Evolutionary conservation across 2,113 vertebrate species (phyloP).

Genomic region (Dinomys branickii): DNA sequence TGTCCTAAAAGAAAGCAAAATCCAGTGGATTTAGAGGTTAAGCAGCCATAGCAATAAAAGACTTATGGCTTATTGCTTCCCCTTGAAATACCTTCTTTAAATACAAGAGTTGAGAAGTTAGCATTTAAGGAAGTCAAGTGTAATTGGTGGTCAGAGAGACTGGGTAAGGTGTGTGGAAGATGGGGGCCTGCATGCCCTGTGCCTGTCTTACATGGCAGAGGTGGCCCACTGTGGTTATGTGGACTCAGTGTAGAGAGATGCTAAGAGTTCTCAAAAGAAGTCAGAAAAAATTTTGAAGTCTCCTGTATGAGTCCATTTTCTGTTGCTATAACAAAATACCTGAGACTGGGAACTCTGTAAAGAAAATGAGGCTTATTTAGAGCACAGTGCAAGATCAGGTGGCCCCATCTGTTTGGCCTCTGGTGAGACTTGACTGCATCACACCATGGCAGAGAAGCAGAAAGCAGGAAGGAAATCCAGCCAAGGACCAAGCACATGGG

Average conservation of each 20-base stretch:
- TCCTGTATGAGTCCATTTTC: background rate
- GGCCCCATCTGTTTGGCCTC: background rate
- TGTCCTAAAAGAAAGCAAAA: slow-evolving; percentile 5
- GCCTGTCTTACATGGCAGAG: background rate
- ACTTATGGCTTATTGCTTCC: background rate
- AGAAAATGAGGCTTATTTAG: background rate
- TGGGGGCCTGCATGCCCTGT: fast-evolving
- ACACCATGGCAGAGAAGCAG: background rate
- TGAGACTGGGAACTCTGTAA: background rate
- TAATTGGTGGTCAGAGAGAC: background rate
- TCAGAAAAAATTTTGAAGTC: background rate
- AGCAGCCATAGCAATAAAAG: background rate
- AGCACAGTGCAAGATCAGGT: background rate
- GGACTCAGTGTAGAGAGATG: background rate
- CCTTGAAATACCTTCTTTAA: background rate
- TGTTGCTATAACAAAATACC: background rate
- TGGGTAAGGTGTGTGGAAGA: background rate
- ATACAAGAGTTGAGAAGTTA: background rate
- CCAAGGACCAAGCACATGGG: background rate
- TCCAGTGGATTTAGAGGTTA: background rate
- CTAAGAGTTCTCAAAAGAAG: slow-evolving; percentile 21
- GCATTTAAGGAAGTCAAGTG: background rate
- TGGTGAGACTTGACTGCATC: background rate
- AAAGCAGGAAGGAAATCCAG: background rate
- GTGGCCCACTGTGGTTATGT: background rate